Percentiles rank a stretch among this genome's conserved stretches.
These are phyloP conservation scores for Buceros bicornis DNA, from an alignment of 2,797 vertebrate genomes.

Conservation along the genomic window DNA sequence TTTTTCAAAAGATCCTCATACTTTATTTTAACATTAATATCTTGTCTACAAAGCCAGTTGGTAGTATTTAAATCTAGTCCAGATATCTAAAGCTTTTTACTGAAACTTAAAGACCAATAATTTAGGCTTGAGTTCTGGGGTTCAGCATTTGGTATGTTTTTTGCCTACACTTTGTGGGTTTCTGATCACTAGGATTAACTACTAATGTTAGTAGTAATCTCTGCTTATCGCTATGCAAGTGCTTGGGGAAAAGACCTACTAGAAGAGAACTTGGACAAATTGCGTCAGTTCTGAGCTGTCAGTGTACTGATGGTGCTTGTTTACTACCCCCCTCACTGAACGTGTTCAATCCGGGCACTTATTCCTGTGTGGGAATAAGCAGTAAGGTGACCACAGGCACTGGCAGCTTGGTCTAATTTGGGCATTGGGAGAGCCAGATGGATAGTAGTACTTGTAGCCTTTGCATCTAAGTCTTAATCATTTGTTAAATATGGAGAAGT, in stretches of 20 bases:
- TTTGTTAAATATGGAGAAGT: neutral
- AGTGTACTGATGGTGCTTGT: neutral
- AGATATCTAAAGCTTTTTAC: neutral
- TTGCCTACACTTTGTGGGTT: neutral
- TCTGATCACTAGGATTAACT: neutral
- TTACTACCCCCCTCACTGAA: neutral
- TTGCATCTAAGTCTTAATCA: constrained; percentile 7
- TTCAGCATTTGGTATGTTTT: neutral
- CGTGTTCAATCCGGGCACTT: neutral
- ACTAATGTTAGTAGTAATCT: neutral
- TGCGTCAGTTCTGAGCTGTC: neutral
- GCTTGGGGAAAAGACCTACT: neutral
- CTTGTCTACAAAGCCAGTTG: neutral
- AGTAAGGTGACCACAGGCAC: neutral
- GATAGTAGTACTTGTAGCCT: neutral
- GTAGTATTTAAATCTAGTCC: neutral
- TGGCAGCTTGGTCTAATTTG: neutral
- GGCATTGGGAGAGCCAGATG: neutral
- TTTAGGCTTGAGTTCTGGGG: neutral
- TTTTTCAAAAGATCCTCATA: neutral
- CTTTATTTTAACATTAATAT: neutral
- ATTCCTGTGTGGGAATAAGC: neutral
- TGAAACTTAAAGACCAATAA: neutral
- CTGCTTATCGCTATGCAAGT: neutral
- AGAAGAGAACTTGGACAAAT: neutral